phyloP scores from a whole-genome alignment of 2,113 vertebrate species.

The Trogon surrucura region DNA sequence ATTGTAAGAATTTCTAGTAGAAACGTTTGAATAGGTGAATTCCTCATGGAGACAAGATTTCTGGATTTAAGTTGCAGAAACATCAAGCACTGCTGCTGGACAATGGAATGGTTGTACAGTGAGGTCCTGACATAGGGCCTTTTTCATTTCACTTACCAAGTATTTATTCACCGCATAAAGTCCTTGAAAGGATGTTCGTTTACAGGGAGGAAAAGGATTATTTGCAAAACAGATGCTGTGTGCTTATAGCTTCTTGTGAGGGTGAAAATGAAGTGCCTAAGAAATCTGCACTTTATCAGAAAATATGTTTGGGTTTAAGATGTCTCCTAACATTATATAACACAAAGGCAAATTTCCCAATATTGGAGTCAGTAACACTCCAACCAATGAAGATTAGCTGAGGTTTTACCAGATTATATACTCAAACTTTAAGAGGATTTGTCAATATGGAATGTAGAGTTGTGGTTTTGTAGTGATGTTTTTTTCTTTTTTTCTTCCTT shows the following conservation, averaged over 20 bases:
- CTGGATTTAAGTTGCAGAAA: background rate
- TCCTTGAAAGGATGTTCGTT: background rate
- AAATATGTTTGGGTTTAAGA: constrained; percentile 13
- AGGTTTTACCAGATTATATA: constrained; percentile 55
- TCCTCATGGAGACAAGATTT: background rate
- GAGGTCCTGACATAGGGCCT: background rate
- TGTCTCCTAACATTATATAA: constrained; percentile 9
- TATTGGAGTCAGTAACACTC: background rate
- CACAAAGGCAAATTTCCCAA: constrained; percentile 45
- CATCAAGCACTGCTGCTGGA: background rate
- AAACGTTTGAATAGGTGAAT: background rate
- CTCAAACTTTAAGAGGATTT: constrained; percentile 63
- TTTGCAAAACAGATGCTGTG: background rate
- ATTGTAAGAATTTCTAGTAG: background rate
- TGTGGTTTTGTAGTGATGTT: background rate
- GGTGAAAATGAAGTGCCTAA: background rate
- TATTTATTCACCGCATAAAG: background rate
- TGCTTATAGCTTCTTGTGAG: background rate
- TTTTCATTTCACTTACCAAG: background rate
- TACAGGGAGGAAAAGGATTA: background rate
- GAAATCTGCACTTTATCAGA: background rate
- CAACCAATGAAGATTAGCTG: constrained; percentile 40
- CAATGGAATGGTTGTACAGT: background rate
- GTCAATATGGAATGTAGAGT: background rate
- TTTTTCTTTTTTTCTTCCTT: background rate